A percentile compares a stretch with the other conserved stretches of the same genome.
Conservation (phyloP, 2,113 vertebrate species). For the Ciconia stormi region DNA sequence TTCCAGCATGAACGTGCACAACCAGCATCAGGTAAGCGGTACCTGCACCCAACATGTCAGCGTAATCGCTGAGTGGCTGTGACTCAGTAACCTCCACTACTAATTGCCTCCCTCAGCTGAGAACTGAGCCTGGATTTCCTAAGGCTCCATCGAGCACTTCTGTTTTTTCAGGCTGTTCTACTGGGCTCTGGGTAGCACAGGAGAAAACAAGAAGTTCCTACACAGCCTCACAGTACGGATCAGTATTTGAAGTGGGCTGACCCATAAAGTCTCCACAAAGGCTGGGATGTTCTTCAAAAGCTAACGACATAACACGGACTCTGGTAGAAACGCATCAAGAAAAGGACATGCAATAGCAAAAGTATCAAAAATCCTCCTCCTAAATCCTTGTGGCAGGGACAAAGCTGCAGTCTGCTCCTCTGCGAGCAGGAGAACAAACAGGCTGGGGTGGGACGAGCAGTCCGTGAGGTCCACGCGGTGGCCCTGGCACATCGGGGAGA, state of each 20-base stretch:
- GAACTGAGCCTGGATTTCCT: neutral
- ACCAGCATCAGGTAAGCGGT: neutral
- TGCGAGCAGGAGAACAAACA: accelerated
- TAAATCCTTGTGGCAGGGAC: neutral
- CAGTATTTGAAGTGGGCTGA: neutral
- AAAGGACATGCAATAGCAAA: neutral
- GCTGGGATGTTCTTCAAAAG: neutral
- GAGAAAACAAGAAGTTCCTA: neutral
- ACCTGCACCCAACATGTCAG: neutral
- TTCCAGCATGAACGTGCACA: neutral
- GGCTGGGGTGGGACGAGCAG: neutral
- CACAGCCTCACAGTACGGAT: accelerated
- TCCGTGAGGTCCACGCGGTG: accelerated
- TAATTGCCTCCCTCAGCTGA: neutral
- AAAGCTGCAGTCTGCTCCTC: neutral
- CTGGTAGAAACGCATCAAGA: neutral
- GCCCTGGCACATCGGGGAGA: accelerated
- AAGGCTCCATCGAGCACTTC: neutral
- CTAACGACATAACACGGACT: accelerated
- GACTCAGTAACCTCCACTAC: neutral
- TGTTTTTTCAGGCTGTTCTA: neutral
- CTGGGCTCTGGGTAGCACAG: neutral
- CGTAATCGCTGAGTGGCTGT: neutral
- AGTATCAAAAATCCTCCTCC: neutral
- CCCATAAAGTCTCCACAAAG: neutral